Percentiles rank a stretch among this genome's conserved stretches.
These are phyloP conservation scores for Plagodis dolabraria DNA, from an alignment of 2,888 invertebrate species.

Conservation along the genomic window DNA sequence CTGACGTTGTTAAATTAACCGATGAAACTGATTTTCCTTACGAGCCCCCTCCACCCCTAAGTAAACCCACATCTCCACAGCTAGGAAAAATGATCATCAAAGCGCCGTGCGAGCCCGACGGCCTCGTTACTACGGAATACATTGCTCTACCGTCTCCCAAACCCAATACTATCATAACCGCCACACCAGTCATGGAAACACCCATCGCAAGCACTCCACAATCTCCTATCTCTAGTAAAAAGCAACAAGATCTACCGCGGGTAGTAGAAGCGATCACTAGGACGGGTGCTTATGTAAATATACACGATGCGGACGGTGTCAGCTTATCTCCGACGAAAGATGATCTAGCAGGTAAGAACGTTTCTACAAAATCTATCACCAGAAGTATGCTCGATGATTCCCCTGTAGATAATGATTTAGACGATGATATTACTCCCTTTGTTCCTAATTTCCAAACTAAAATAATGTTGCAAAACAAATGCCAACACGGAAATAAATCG, in stretches of 20 bases:
- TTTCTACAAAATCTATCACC: conserved; percentile 56
- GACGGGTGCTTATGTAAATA: conserved; percentile 89
- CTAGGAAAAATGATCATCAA: conserved; percentile 87
- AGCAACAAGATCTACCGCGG: conserved; percentile 68
- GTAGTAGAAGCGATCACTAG: conserved; percentile 78
- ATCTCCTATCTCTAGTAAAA: conserved; percentile 58
- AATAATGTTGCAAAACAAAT: conserved; percentile 71
- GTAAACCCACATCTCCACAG: conserved; percentile 86
- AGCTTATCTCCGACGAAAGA: conserved; percentile 86
- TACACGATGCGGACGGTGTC: conserved; percentile 87
- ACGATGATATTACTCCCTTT: conserved; percentile 71
- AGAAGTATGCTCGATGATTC: conserved; percentile 48
- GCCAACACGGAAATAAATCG: conserved; percentile 57
- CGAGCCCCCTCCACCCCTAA: conserved; percentile 67
- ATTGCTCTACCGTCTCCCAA: conserved; percentile 83
- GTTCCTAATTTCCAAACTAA: conserved; percentile 79
- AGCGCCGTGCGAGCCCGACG: conserved; percentile 78
- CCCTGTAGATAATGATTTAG: conserved; percentile 54
- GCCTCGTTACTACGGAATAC: conserved; percentile 81
- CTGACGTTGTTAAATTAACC: conserved; percentile 67
- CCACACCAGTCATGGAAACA: conserved; percentile 73
- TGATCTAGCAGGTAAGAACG: conserved; percentile 89
- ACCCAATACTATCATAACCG: conserved; percentile 87
- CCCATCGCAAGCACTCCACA: conserved; percentile 52
- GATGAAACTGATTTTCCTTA: conserved; percentile 80